phyloP scores from a whole-genome alignment of 2,113 vertebrate species.

The Neolamprologus kungweensis region DNA sequence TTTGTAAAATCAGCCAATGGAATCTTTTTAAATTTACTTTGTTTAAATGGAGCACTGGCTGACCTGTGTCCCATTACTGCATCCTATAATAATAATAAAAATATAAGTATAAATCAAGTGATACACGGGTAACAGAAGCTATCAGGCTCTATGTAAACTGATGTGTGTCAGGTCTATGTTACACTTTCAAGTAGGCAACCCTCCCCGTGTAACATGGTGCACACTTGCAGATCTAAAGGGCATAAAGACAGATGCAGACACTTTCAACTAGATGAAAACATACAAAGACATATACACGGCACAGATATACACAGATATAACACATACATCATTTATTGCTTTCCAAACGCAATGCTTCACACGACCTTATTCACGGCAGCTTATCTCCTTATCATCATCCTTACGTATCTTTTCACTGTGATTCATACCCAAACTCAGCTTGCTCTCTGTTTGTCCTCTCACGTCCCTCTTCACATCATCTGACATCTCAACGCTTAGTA shows the following conservation, averaged over 20 bases:
- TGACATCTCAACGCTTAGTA: neutral
- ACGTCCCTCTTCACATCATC: neutral
- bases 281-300: accelerated
- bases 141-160: neutral
- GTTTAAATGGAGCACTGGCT: neutral
- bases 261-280: neutral
- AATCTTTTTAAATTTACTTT: neutral
- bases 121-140: neutral
- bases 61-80: neutral
- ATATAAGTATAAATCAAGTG: neutral
- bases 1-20: neutral
- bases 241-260: neutral
- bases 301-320: neutral
- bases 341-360: neutral
- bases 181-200: neutral
- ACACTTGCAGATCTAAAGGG: neutral
- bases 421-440: neutral
- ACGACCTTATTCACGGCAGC: neutral
- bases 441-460: neutral
- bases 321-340: neutral
- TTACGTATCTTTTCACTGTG: neutral
- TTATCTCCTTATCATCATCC: neutral
- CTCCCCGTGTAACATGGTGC: neutral
- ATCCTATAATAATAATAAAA: neutral
- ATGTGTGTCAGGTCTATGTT: neutral